phyloP scores from a whole-genome alignment of 2,888 invertebrate species.

The Ichneumon xanthorius region DNA sequence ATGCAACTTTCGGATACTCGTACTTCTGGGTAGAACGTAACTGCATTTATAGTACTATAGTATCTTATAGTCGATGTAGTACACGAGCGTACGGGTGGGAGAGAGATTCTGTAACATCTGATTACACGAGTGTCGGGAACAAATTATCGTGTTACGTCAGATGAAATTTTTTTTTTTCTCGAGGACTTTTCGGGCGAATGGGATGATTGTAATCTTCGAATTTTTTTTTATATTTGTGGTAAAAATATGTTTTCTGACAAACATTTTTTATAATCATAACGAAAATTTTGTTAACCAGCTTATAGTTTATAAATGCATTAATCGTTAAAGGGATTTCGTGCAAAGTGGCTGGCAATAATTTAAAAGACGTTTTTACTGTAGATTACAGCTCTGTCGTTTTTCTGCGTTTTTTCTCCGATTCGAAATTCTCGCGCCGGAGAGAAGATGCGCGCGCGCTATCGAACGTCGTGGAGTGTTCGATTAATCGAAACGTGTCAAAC shows the following conservation, averaged over 20 bases:
- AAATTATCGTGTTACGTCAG: neutral
- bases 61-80: constrained; percentile 57
- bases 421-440: neutral
- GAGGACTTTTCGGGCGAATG: neutral
- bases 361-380: neutral
- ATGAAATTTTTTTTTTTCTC: neutral
- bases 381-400: neutral
- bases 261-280: no score
- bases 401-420: neutral
- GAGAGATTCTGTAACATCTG: neutral
- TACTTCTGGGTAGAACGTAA: constrained; percentile 41
- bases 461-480: neutral
- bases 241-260: neutral
- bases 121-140: neutral
- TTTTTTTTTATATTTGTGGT: neutral
- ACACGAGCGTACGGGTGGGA: constrained; percentile 14
- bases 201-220: neutral
- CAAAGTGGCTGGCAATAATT: neutral
- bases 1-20: constrained; percentile 29
- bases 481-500: constrained; percentile 12
- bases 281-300: neutral
- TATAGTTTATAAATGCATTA: neutral
- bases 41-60: constrained; percentile 62
- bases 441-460: neutral
- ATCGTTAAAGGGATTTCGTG: neutral